Base-by-base conservation (phyloP, 2,888 invertebrate species). In the Cheilosia variabilis region DNA sequence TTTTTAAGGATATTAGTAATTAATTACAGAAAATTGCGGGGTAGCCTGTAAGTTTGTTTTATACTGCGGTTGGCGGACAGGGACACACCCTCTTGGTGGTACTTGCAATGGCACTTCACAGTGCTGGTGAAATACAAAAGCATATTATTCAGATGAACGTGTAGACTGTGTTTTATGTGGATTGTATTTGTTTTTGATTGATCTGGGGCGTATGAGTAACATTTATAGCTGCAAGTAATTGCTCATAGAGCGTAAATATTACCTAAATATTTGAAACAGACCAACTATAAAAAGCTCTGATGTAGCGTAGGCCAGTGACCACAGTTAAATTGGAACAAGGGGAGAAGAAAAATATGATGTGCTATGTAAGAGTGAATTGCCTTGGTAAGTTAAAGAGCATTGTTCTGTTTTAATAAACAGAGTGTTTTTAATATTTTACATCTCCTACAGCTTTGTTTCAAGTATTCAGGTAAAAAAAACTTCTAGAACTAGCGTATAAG, bases 1-100 rank as follows among this genome's bases (percentile, higher is more conserved):
- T 77, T 86, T 86, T 72, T 81, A 86, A 86, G 72, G 81, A 81
- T 77, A 86, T 86, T 81, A 81, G 76, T 76, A 86, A 86, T 86
- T 86, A 86, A 86, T 86, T 77, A 81, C 68, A 69, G 81, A 77
- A 81, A 86, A 86, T 86, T 86, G 76, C 76, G 53, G 66, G 50
- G 57, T 80, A 55, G 66, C 53, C 60, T 55, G 65, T 68, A 37
- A 15, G 76, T 63, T 72, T 69, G 52, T 37, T 57, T 68, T 69
- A 81, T 72, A 77, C 80, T 77, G 76, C 47, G 37, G 22, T 31
- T 45, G 31, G 47, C 19, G 75, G 31, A 7, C 50, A 43, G 47
- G 27, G 53, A 45, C 84, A 34, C 80, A 71, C 80, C 79, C 66
- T 66, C 60, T 72, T 57, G 71, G 80, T 81, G 68, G 57, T 52